phyloP scores from a whole-genome alignment of 2,888 invertebrate species.

The Drosophila sordidapex region DNA sequence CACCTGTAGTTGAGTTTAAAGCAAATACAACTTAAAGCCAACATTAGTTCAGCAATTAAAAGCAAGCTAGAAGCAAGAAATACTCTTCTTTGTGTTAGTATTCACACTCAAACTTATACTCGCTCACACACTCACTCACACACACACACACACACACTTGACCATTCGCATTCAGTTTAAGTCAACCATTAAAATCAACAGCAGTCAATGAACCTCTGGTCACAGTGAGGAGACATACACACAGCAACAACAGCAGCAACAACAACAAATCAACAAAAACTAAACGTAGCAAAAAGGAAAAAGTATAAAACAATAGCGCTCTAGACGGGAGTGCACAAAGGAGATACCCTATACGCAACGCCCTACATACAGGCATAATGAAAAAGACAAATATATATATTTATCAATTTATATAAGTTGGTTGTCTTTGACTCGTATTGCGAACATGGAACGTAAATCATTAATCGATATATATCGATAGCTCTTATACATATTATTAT shows the following conservation, averaged over 20 bases:
- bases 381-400: background rate
- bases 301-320: background rate
- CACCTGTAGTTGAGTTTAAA: constrained; percentile 8
- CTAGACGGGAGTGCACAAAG: background rate
- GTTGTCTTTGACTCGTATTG: background rate
- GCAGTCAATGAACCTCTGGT: constrained; percentile 73
- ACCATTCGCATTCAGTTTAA: constrained; percentile 45
- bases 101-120: constrained; percentile 10
- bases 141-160: constrained; percentile 7
- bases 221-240: constrained; percentile 28
- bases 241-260: constrained; percentile 12
- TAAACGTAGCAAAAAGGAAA: constrained; percentile 43
- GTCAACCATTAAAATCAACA: constrained; percentile 73
- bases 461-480: background rate
- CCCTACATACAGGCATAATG: background rate
- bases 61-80: constrained; percentile 37
- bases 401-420: background rate
- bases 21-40: constrained; percentile 34
- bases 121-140: constrained; percentile 16
- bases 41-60: constrained; percentile 45
- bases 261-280: constrained; percentile 29
- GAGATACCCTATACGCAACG: background rate
- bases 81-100: constrained; percentile 25
- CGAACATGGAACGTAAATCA: background rate
- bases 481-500: background rate